A percentile compares a stretch with the other conserved stretches of the same genome.
Evolutionary conservation across 2,888 invertebrate species (phyloP).

Genomic region (Mythimna albipuncta): DNA sequence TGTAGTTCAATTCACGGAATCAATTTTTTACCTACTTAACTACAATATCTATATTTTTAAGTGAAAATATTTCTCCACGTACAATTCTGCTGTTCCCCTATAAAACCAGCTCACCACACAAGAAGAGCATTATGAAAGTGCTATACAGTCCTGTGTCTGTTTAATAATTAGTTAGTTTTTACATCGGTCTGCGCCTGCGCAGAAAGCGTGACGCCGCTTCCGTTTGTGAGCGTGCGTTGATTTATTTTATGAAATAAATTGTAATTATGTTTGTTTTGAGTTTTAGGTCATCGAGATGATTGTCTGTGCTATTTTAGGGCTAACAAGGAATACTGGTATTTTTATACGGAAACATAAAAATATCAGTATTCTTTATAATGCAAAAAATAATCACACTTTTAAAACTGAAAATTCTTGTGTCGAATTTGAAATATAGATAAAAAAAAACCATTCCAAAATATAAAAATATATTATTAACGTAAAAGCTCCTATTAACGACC

Average conservation of each 20-base stretch:
- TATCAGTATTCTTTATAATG: no score
- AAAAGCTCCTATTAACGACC: no score
- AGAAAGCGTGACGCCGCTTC: conserved; percentile 83
- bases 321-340: neutral
- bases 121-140: conserved; percentile 63
- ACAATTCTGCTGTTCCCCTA: conserved; percentile 1
- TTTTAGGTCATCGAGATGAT: conserved; percentile 49
- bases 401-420: no score
- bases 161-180: conserved; percentile 69
- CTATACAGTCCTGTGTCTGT: conserved; percentile 63
- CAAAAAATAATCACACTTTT: no score
- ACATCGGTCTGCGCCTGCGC: conserved; percentile 70
- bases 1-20: neutral
- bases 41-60: neutral
- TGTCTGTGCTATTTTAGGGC: neutral
- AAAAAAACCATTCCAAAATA: no score
- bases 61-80: neutral
- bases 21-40: neutral
- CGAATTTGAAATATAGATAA: no score
- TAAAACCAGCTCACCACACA: conserved; percentile 23
- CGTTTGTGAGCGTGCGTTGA: conserved; percentile 64
- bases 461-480: no score
- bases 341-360: neutral
- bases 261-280: conserved; percentile 60
- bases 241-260: conserved; percentile 66